These are phyloP conservation scores for Pseudococcus viburni DNA, from an alignment of 2,888 invertebrate species.

Conservation along the genomic window DNA sequence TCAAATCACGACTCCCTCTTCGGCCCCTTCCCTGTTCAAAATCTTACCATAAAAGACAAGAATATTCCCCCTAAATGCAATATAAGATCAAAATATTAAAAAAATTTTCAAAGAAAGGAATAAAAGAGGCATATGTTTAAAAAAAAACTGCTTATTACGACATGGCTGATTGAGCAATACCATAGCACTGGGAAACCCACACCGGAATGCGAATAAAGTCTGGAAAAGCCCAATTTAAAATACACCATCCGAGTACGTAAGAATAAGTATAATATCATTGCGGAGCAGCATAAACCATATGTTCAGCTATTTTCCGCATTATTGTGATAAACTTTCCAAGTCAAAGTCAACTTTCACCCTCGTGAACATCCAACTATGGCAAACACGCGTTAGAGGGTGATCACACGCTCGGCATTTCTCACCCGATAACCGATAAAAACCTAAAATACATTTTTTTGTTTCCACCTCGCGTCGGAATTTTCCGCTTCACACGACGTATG, in stretches of 20 bases:
- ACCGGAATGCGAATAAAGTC: background rate
- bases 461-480: conserved; percentile 33
- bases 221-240: background rate
- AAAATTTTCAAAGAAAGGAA: no score
- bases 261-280: conserved; percentile 16
- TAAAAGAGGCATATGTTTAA: no score
- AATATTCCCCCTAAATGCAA: no score
- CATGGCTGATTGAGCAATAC: background rate
- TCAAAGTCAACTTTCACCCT: conserved; percentile 2
- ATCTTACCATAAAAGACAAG: no score
- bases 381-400: conserved; percentile 27
- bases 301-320: background rate
- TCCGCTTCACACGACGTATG: conserved; percentile 50
- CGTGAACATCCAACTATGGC: conserved; percentile 10
- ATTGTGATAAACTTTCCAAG: background rate
- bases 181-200: background rate
- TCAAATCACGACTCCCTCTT: no score
- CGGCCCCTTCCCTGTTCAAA: no score
- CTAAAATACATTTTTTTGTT: conserved; percentile 13
- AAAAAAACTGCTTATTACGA: background rate
- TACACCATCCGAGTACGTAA: background rate
- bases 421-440: conserved; percentile 38
- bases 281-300: background rate
- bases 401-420: background rate
- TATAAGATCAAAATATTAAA: no score